phyloP scores from a whole-genome alignment of 2,113 vertebrate species.

The Callopanchax toddi region DNA sequence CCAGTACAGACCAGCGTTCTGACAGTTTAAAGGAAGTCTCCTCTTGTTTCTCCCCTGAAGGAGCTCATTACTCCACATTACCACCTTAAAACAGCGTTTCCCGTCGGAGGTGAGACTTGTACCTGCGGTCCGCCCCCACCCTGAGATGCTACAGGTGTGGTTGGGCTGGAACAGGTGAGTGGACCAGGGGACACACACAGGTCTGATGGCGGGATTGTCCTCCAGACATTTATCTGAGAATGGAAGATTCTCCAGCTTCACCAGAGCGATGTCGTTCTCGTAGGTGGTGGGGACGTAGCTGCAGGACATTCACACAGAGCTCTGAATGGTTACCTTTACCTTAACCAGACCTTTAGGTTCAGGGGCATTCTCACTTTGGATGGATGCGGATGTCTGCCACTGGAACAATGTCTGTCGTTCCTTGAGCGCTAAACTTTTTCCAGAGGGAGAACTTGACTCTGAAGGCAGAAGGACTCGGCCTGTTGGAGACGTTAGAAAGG shows the following conservation, averaged over 20 bases:
- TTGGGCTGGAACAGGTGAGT: conserved; percentile 81
- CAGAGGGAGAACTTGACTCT: conserved; percentile 84
- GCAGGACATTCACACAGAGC: background rate
- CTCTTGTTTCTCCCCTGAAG: too few relatives aligned
- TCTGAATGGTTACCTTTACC: too few relatives aligned
- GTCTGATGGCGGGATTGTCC: conserved; percentile 55
- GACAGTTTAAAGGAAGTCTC: too few relatives aligned
- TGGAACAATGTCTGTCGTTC: conserved; percentile 50
- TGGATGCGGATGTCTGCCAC: conserved; percentile 83
- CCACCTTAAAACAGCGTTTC: background rate
- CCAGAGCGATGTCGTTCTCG: conserved; percentile 92
- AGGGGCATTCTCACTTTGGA: conserved; percentile 57
- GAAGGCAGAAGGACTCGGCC: conserved; percentile 68
- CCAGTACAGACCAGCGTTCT: too few relatives aligned
- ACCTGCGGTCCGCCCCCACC: conserved; percentile 90
- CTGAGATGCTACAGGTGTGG: conserved; percentile 88
- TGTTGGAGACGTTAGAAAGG: too few relatives aligned
- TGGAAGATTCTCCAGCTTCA: conserved; percentile 74
- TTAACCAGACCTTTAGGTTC: too few relatives aligned
- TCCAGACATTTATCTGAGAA: conserved; percentile 59
- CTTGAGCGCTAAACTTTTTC: conserved; percentile 26
- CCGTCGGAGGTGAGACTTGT: background rate
- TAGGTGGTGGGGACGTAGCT: conserved; percentile 80
- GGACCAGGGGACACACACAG: conserved; percentile 93
- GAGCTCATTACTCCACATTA: too few relatives aligned